phyloP scores from a whole-genome alignment of 1,140 invertebrate genomes.

The Scaptomyza hsui region DNA sequence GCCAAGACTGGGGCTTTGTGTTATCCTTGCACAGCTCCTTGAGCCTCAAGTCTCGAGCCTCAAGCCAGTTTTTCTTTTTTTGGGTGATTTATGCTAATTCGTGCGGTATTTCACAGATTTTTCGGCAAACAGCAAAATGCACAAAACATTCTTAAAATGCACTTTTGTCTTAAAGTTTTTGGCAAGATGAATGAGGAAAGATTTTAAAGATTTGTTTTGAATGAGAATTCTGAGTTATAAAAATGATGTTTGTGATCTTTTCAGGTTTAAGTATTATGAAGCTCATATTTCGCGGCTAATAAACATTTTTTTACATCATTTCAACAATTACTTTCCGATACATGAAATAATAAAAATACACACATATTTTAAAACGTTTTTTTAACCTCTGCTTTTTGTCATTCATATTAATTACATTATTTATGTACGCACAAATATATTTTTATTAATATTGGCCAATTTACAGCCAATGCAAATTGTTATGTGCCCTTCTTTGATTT shows the following conservation, averaged over 20 bases:
- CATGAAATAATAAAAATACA: too few species aligned
- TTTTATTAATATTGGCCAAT: neutral
- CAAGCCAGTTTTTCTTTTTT: slow-evolving; percentile 3
- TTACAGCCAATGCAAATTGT: neutral
- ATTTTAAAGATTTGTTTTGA: neutral
- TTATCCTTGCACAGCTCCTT: slow-evolving; percentile 17
- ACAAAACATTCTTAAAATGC: slow-evolving; percentile 40
- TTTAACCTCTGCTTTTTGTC: too few species aligned
- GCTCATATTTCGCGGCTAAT: too few species aligned
- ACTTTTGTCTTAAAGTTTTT: slow-evolving; percentile 10
- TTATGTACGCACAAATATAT: neutral
- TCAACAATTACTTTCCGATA: too few species aligned
- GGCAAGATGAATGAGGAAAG: neutral
- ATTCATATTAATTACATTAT: too few species aligned
- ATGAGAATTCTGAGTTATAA: too few species aligned
- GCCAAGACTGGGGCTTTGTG: slow-evolving; percentile 7
- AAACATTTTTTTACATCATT: too few species aligned
- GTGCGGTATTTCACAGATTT: slow-evolving; percentile 71
- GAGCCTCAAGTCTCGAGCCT: neutral
- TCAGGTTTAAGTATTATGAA: too few species aligned
- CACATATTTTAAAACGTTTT: too few species aligned
- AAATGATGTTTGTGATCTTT: too few species aligned
- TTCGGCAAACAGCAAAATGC: slow-evolving; percentile 26
- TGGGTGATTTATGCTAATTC: slow-evolving; percentile 75
- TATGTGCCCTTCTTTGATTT: neutral